These are phyloP conservation scores for Blastobasis lacticolella DNA, from an alignment of 2,888 invertebrate genomes.

Conservation along the genomic window DNA sequence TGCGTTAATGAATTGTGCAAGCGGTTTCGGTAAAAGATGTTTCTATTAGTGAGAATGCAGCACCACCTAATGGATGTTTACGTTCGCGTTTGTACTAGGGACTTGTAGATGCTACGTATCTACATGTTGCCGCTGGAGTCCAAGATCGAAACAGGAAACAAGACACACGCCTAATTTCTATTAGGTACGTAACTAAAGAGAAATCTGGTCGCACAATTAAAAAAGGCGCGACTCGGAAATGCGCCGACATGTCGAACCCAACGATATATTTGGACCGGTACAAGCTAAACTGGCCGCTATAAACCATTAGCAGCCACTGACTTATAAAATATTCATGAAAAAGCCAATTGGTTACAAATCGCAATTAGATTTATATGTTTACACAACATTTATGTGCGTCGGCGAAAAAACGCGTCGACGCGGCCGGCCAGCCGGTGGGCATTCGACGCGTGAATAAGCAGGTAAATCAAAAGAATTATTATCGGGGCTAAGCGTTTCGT, in stretches of 20 bases:
- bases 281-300: constrained; percentile 13
- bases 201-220: too few relatives aligned
- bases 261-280: constrained; percentile 11
- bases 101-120: not conserved
- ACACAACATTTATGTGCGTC: constrained; percentile 40
- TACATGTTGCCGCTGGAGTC: too few relatives aligned
- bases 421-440: constrained; percentile 28
- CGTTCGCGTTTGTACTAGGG: not conserved
- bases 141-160: too few relatives aligned
- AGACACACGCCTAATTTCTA: too few relatives aligned
- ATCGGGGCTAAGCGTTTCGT: constrained; percentile 23
- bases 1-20: constrained; percentile 62
- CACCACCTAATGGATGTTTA: constrained; percentile 1
- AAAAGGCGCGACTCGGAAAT: too few relatives aligned
- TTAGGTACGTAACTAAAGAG: too few relatives aligned
- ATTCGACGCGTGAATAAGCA: constrained; percentile 23
- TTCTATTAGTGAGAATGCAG: constrained; percentile 34
- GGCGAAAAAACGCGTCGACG: constrained; percentile 27
- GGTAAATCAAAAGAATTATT: constrained; percentile 37
- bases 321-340: constrained; percentile 40
- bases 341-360: constrained; percentile 47
- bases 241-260: too few relatives aligned
- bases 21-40: constrained; percentile 43
- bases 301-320: constrained; percentile 16
- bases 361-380: constrained; percentile 51